Conservation (phyloP, 2,888 invertebrate species). For the Epicampocera succincta region DNA sequence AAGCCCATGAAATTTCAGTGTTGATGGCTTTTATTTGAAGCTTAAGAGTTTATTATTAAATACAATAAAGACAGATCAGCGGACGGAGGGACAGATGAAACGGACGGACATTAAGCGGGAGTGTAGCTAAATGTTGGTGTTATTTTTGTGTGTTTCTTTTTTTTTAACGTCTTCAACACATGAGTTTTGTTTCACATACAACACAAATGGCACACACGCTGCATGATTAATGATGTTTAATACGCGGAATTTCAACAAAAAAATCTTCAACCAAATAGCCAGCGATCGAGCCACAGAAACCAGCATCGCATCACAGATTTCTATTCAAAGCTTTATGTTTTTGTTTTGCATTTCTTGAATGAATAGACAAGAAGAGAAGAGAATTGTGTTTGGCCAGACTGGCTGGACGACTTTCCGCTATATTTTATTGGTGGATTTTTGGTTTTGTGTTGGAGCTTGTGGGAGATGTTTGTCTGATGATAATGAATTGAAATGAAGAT, state of each 20-base stretch:
- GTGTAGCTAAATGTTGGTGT: constrained; percentile 37
- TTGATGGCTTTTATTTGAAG: constrained; percentile 63
- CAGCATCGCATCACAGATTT: constrained; percentile 19
- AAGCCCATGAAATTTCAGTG: constrained; percentile 53
- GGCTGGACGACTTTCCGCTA: constrained; percentile 34
- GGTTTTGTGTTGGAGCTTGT: constrained; percentile 30
- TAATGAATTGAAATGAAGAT: constrained; percentile 59
- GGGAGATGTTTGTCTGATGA: constrained; percentile 45
- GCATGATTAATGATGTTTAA: constrained; percentile 72
- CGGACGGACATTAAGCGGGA: constrained; percentile 44
- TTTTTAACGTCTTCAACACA: constrained; percentile 47
- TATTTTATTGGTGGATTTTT: neutral
- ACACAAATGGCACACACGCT: constrained; percentile 66
- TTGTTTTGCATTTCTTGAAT: constrained; percentile 36
- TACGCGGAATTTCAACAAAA: constrained; percentile 79
- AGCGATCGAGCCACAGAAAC: constrained; percentile 5
- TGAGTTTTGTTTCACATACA: constrained; percentile 48
- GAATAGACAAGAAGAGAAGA: constrained; percentile 48
- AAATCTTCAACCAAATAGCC: constrained; percentile 32
- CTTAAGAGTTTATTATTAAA: constrained; percentile 56
- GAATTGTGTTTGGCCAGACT: constrained; percentile 45
- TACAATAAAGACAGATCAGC: constrained; percentile 39
- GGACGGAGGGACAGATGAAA: constrained; percentile 19
- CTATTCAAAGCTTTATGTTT: constrained; percentile 21
- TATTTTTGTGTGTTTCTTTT: neutral